phyloP scores from a whole-genome alignment of 2,113 vertebrate genomes.

The Phycodurus eques region DNA sequence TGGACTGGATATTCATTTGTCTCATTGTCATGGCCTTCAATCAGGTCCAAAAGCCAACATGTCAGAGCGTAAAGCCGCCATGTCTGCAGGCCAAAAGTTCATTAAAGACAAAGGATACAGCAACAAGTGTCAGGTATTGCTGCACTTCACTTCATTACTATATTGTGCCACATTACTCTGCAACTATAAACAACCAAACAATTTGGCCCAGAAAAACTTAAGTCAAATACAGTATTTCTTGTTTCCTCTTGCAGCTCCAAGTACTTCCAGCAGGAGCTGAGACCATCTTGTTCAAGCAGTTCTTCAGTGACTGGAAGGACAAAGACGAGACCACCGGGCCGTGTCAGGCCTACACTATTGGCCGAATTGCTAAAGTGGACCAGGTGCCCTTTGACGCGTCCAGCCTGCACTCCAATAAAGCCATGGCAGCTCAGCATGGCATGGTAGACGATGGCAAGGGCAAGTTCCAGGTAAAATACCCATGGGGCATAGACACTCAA shows the following conservation, averaged over 20 bases:
- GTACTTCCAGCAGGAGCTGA: constrained; percentile 74
- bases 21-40: neutral
- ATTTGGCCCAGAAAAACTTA: neutral
- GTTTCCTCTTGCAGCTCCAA: constrained; percentile 64
- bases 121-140: constrained; percentile 66
- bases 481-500: neutral
- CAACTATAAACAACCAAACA: neutral
- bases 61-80: constrained; percentile 71
- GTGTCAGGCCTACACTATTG: constrained; percentile 67
- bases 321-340: constrained; percentile 72
- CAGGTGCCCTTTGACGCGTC: constrained; percentile 76
- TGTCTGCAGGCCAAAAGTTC: constrained; percentile 71
- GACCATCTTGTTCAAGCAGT: constrained; percentile 77
- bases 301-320: constrained; percentile 77
- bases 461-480: constrained; percentile 67
- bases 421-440: constrained; percentile 78
- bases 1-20: neutral
- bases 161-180: neutral
- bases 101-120: constrained; percentile 74
- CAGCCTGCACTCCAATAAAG: constrained; percentile 66
- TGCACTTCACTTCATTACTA: neutral
- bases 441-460: constrained; percentile 80
- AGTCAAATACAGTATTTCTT: neutral
- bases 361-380: constrained; percentile 65
- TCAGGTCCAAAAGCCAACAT: constrained; percentile 69